Evolutionary conservation across 2,888 invertebrate genomes (phyloP), one percentile per base, ranked within the genome.

Genomic region (Agapostemon virescens): DNA sequence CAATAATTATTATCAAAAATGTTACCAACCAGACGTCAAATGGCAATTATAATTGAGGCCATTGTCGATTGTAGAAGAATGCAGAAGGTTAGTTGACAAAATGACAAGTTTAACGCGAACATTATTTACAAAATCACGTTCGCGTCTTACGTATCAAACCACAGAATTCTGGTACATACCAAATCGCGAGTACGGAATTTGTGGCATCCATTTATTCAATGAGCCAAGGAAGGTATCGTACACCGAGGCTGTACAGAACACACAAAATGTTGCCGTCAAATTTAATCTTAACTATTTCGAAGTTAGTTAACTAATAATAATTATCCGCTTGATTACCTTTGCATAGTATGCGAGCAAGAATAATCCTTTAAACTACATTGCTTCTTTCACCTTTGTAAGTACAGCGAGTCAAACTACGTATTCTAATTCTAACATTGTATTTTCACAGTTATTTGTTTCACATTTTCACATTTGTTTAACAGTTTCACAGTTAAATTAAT

Each of bases 131-230:
- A 63, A 33, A 63, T 33, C 13, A 38, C 23, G 36, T 38, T 63
- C 13, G 36, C 36, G n/a, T 63, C n/a, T 63, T 63, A 13, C 36
- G 33, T 13, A 13, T 13, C 33, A 63, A 13, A 9, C 63, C 36
- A 13, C 36, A 36, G 63, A 38, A 63, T 63, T 63, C 36, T 33
- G n/a, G 20, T 63, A 36, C n/a, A 5, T 63, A 33, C 33, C n/a
- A 38, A 36, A 63, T 36, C 63, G 38, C n/a, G 63, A 13, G 33
- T n/a, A 36, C 36, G 63, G 63, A 63, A 63, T 36, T 63, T 38
- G 36, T 63, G 36, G 33, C n/a, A 23, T 38, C 64, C 23, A 38
- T 38, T 64, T 36, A 58, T 58, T 17, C 58, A 64, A 64, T 64
- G 38, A 23, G 15, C 23, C 38, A 64, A 64, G 23, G 38, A 64